Percentiles rank a stretch among this genome's conserved stretches.
Evolutionary conservation across 2,888 invertebrate genomes (phyloP).

Genomic region (Drosophila mettleri): DNA sequence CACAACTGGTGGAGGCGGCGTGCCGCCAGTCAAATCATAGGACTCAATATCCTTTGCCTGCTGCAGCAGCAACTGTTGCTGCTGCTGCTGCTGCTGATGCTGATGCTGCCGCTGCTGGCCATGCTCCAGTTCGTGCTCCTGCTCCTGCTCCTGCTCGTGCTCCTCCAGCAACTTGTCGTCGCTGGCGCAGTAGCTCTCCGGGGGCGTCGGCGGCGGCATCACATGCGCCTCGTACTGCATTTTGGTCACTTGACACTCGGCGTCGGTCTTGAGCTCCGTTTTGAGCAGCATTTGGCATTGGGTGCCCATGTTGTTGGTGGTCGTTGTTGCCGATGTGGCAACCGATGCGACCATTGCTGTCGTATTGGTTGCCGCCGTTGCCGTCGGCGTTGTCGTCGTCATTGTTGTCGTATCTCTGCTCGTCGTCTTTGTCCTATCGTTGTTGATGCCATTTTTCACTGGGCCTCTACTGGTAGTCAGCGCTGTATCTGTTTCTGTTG

Average conservation of each 20-base stretch:
- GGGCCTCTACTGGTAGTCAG: slow-evolving; percentile 85
- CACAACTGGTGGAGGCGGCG: slow-evolving; percentile 85
- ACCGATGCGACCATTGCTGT: slow-evolving; percentile 49
- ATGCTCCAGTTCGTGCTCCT: slow-evolving; percentile 64
- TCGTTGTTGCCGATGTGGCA: slow-evolving; percentile 61
- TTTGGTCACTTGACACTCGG: slow-evolving; percentile 66
- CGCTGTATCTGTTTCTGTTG: slow-evolving; percentile 68
- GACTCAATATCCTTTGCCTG: slow-evolving; percentile 69
- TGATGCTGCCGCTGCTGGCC: slow-evolving; percentile 66
- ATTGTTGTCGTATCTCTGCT: slow-evolving; percentile 70
- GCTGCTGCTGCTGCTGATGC: slow-evolving; percentile 60
- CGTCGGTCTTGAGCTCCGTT: slow-evolving; percentile 80
- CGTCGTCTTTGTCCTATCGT: slow-evolving; percentile 61
- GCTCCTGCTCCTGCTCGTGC: slow-evolving; percentile 22
- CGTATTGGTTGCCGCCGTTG: slow-evolving; percentile 61
- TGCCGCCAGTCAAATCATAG: slow-evolving; percentile 86
- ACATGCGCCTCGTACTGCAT: slow-evolving; percentile 84
- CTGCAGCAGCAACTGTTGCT: slow-evolving; percentile 42
- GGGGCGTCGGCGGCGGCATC: slow-evolving; percentile 83
- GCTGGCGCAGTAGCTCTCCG: slow-evolving; percentile 81
- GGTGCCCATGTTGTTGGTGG: slow-evolving; percentile 70
- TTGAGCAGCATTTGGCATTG: slow-evolving; percentile 79
- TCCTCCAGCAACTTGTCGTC: slow-evolving; percentile 80
- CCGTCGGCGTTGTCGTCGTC: slow-evolving; percentile 43
- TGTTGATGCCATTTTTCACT: slow-evolving; percentile 81